phyloP scores from a whole-genome alignment of 2,113 vertebrate genomes.

The Festucalex cinctus region DNA sequence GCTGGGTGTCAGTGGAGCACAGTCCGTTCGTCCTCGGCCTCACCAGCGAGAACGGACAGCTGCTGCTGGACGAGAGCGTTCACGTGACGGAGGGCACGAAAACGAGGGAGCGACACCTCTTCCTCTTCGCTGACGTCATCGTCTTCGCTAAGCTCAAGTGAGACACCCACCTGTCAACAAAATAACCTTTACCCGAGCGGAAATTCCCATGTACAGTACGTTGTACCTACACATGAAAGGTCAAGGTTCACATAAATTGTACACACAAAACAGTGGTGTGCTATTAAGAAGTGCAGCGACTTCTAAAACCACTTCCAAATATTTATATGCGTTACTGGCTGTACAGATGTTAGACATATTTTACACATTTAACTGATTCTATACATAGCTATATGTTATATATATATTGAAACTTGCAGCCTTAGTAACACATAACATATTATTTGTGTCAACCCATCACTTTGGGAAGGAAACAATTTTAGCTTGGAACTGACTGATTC shows the following conservation, averaged over 20 bases:
- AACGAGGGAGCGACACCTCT: slow-evolving; percentile 65
- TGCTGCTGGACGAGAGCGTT: slow-evolving; percentile 64
- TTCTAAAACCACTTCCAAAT: too few relatives aligned
- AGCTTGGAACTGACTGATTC: neutral
- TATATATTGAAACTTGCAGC: too few relatives aligned
- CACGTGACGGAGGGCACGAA: slow-evolving; percentile 64
- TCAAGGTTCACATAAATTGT: neutral
- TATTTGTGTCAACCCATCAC: neutral
- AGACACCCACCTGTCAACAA: neutral
- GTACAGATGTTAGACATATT: too few relatives aligned
- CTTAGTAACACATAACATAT: neutral
- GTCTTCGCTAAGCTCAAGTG: slow-evolving; percentile 73
- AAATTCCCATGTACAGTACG: neutral
- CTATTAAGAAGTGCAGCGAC: too few relatives aligned
- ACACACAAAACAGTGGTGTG: neutral
- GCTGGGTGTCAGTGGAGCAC: slow-evolving; percentile 60
- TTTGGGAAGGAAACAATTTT: neutral
- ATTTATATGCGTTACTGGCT: too few relatives aligned
- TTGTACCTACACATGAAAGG: neutral
- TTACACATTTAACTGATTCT: too few relatives aligned
- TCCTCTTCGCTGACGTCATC: slow-evolving; percentile 70
- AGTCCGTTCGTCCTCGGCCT: slow-evolving; percentile 72
- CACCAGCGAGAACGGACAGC: slow-evolving; percentile 54
- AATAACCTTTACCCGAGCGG: neutral
- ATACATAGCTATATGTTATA: too few relatives aligned